Base-by-base conservation (phyloP, 2,797 vertebrate genomes). In the Sebastes steindachneri region DNA sequence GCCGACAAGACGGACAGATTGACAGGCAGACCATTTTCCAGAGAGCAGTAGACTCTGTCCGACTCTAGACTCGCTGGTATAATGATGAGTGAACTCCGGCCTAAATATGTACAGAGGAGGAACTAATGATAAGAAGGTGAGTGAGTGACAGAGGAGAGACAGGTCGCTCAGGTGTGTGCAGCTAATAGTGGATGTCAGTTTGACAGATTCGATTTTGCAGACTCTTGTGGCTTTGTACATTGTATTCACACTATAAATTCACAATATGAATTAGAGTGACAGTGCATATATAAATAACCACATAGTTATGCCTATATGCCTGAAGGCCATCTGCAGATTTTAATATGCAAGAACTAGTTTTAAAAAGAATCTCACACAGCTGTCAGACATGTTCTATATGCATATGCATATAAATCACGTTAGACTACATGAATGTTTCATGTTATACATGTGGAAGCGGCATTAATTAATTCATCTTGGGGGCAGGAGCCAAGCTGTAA, bases 21-120 rank as follows among this genome's bases (percentile, higher is more conserved):
- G 93, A 93, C 89, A 89, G 88, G 84, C 59, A 54, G 72, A 48
- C 73, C 76, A 75, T 88, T 93, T 92, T 51, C 86, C 85, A 82
- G 71, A 62, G 87, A 86, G 90, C 83, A 80, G 90, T n/a, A 77
- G 88, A 88, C 86, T 76, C 77, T 41, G 79, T 88, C 86, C 70
- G 21, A 57, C 77, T 75, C 69, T 9, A 55, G 48, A 54, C 76
- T 64, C 35, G 72, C 75, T 17, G 55, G 10, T 67, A 54, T 90
- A 86, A 89, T 84, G 89, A 93, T 80, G 89, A 92, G 88, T 79
- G 91, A 91, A 76, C 68, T 66, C 41, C 6, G 21, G 64, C 68
- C 76, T 72, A 53, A 79, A 90, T 88, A 89, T 85, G 86, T 76
- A 75, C 79, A 86, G 75, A 88, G 69, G 82, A 91, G 82, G 84